Conservation (phyloP, 1,140 invertebrate species). For the Zaprionus taronus region DNA sequence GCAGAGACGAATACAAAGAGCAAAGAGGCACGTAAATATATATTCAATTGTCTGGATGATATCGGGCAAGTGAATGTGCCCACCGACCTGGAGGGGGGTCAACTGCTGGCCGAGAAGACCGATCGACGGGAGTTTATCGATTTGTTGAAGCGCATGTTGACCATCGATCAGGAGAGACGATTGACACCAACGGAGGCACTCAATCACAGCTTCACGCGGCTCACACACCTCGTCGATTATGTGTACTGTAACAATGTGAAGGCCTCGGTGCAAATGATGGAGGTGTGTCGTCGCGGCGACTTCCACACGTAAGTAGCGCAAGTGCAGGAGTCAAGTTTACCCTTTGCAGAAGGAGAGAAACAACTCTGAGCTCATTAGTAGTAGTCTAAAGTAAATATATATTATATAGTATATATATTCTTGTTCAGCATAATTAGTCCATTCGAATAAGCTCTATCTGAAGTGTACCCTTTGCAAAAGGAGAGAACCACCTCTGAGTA, state of each 20-base stretch:
- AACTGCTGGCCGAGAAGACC: constrained; percentile 97
- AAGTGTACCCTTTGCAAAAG: too few species aligned
- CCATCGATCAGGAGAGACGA: constrained; percentile 98
- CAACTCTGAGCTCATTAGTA: too few species aligned
- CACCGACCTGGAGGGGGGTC: constrained; percentile 97
- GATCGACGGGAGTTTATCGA: constrained; percentile 98
- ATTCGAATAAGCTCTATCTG: too few species aligned
- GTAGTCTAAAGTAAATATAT: too few species aligned
- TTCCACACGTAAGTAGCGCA: constrained; percentile 86
- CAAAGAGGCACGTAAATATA: constrained; percentile 99
- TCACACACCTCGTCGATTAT: constrained; percentile 97
- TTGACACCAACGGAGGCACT: constrained; percentile 98
- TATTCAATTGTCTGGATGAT: constrained; percentile 99
- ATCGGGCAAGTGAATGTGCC: constrained; percentile 99
- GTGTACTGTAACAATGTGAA: constrained; percentile 98
- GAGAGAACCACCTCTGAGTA: too few species aligned
- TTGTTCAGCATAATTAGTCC: too few species aligned
- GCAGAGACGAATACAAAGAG: constrained; percentile 98
- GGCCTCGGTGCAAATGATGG: constrained; percentile 98
- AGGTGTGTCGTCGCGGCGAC: constrained; percentile 90
- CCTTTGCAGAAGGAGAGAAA: too few species aligned
- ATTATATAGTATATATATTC: too few species aligned
- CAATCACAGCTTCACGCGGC: constrained; percentile 96
- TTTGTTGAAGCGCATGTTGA: constrained; percentile 98
- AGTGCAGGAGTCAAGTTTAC: not conserved